These are phyloP conservation scores for Loripinus fragilis DNA, from an alignment of 2,888 invertebrate genomes.

Conservation along the genomic window DNA sequence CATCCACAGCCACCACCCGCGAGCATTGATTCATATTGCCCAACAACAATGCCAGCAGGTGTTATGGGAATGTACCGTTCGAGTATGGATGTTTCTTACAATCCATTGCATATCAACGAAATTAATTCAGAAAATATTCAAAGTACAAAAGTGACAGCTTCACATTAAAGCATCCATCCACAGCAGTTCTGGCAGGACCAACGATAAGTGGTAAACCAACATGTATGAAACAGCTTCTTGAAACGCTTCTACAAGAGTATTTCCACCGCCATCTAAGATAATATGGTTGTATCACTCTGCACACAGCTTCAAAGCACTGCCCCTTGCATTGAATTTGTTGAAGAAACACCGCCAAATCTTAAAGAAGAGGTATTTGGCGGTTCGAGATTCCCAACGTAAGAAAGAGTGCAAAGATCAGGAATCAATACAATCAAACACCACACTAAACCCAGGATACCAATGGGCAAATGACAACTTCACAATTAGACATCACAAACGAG, in stretches of 20 bases:
- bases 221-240: constrained; percentile 1
- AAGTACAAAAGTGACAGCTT: too few species aligned
- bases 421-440: background rate
- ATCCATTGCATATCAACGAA: too few species aligned
- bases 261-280: background rate
- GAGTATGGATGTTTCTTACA: too few species aligned
- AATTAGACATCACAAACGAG: too few species aligned
- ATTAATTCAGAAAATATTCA: too few species aligned
- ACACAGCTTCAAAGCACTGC: background rate
- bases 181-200: background rate
- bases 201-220: constrained; percentile 6
- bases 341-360: background rate
- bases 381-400: background rate
- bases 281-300: background rate
- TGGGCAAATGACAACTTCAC: too few species aligned
- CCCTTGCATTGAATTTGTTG: background rate
- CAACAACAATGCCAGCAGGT: constrained; percentile 3
- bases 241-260: background rate
- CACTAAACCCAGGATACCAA: background rate
- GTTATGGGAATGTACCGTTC: too few species aligned
- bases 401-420: too few species aligned
- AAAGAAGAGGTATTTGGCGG: background rate
- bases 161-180: background rate
- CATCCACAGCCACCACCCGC: constrained; percentile 1
- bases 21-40: too few species aligned